Conservation (phyloP, 2,113 vertebrate genomes). For the Datnioides undecimradiatus region DNA sequence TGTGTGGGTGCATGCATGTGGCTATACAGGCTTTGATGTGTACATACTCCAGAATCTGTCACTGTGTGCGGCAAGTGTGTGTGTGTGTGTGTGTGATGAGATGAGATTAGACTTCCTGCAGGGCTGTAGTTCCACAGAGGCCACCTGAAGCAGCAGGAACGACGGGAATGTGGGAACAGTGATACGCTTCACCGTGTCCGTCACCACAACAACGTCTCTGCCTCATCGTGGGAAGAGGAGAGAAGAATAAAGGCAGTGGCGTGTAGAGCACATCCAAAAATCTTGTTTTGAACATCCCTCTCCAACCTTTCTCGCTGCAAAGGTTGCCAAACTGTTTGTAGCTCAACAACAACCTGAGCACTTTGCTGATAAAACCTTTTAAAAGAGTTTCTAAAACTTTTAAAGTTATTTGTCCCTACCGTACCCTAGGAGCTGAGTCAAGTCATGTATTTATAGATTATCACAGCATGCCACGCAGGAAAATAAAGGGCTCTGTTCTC, state of each 20-base stretch:
- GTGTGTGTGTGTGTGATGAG: conserved; percentile 40
- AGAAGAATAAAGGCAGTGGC: conserved; percentile 9
- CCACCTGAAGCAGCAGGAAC: conserved; percentile 74
- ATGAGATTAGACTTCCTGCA: conserved; percentile 74
- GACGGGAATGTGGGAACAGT: conserved; percentile 71
- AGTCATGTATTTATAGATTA: conserved; percentile 69
- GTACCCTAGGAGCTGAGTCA: conserved; percentile 11
- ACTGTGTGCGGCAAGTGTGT: conserved; percentile 37
- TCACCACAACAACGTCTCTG: conserved; percentile 54
- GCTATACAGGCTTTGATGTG: conserved; percentile 5
- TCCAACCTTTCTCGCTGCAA: neutral
- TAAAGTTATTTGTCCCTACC: conserved; percentile 41
- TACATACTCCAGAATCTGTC: neutral
- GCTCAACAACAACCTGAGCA: neutral
- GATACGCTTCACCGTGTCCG: conserved; percentile 54
- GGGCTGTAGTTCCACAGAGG: conserved; percentile 50
- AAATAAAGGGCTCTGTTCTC: conserved; percentile 53
- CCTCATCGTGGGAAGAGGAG: conserved; percentile 32
- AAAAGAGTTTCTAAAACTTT: conserved; percentile 37
- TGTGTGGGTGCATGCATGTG: conserved; percentile 10
- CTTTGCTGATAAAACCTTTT: conserved; percentile 21
- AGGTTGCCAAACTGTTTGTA: conserved; percentile 12
- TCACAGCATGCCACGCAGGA: conserved; percentile 52
- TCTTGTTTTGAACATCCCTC: neutral
- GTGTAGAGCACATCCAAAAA: neutral